Conservation (phyloP, 2,797 vertebrate species). For the Ambastaia sidthimunki region DNA sequence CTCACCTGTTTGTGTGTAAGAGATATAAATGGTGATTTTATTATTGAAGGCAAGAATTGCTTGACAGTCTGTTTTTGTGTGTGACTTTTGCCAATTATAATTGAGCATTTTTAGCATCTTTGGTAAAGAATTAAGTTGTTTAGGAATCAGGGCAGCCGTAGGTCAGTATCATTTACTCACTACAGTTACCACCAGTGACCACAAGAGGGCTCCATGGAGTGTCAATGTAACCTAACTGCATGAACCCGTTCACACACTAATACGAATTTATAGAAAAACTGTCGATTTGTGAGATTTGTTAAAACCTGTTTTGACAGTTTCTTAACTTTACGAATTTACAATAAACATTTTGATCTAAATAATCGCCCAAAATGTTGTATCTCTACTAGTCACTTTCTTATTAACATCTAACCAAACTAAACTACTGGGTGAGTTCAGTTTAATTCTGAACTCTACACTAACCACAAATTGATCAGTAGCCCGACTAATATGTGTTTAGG, state of each 20-base stretch:
- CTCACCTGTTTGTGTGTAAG: background rate
- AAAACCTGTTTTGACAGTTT: background rate
- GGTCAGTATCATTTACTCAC: slow-evolving; percentile 1
- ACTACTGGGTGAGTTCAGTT: background rate
- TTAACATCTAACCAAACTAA: background rate
- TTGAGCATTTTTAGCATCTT: background rate
- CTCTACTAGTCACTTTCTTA: background rate
- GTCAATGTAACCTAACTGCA: slow-evolving; percentile 43
- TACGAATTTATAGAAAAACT: background rate
- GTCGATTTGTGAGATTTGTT: background rate
- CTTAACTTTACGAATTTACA: background rate
- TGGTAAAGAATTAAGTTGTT: background rate
- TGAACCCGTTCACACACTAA: slow-evolving; percentile 6
- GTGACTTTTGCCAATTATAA: background rate
- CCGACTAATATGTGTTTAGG: background rate
- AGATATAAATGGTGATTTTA: background rate
- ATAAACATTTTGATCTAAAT: background rate
- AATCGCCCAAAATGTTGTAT: background rate
- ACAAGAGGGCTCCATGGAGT: slow-evolving; percentile 75
- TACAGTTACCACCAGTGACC: slow-evolving; percentile 53
- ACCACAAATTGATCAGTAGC: background rate
- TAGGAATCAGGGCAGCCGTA: background rate
- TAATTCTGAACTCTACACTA: background rate
- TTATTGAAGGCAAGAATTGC: background rate
- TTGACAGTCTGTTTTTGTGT: background rate